Base-by-base conservation (phyloP, 2,888 invertebrate species). In the Drosophila siamana region DNA sequence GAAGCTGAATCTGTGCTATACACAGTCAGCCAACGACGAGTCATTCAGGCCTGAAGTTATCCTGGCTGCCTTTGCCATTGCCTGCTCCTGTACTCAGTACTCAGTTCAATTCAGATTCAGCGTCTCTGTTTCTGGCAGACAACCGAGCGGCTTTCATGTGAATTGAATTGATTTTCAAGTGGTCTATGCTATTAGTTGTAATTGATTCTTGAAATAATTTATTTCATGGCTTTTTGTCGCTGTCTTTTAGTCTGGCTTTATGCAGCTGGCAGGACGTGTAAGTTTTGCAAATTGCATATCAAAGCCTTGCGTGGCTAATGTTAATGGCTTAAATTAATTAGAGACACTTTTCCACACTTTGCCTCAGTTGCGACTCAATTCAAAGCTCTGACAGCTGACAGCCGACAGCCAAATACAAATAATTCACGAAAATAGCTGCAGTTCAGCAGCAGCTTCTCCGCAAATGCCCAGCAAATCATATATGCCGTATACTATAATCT, bases 201-300 rank as follows among this genome's bases (percentile, higher is more conserved):
- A 82, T 82, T 82, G 81, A 85, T 82, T 85, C 85, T 78, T 74
- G 85, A 85, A 82, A 82, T 82, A 83, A 82, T 85, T 82, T 85
- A 82, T 82, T 74, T 81, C 70, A 75, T 84, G 70, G 69, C 81
- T 78, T 84, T 82, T 78, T 83, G 81, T 80, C 80, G 84, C 84
- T 80, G 61, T 47, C 63, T 56, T 43, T 55, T 30, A 33, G 51
- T 11, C 63, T 19, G 60, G 36, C 54, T 65, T 64, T 51, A 63
- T 71, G 19, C 52, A 30, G 28, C 52, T 36, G 28, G 16, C 24
- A 43, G 43, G 41, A 77, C 74, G 66, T 71, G 69, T 64, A 72
- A 74, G 67, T 62, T 68, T 60, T 65, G 66, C 69, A 57, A 83
- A 77, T 80, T 72, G 57, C 69, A 66, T 56, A 65, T 68, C 44